phyloP scores from a whole-genome alignment of 2,888 invertebrate genomes.

The Drosophila yooni region DNA sequence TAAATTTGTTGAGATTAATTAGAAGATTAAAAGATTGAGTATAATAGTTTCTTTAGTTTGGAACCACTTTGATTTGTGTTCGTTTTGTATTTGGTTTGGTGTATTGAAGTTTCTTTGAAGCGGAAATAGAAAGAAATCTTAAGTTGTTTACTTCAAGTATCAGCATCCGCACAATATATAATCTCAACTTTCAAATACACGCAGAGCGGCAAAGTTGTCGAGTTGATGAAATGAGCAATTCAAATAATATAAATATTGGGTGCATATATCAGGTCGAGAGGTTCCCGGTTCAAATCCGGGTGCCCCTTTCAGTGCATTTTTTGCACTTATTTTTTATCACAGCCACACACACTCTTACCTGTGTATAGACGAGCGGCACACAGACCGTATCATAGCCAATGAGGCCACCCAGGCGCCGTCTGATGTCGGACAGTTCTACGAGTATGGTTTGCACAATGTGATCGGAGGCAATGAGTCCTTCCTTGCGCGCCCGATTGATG shows the following conservation, averaged over 20 bases:
- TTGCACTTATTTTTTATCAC: neutral
- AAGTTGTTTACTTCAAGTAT: neutral
- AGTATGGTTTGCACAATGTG: constrained; percentile 96
- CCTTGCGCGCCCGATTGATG: constrained; percentile 94
- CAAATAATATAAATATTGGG: constrained; percentile 31
- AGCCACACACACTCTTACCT: constrained; percentile 87
- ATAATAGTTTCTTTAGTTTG: neutral
- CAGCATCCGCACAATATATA: constrained; percentile 29
- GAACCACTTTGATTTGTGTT: neutral
- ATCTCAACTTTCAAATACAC: constrained; percentile 20
- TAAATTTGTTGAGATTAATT: constrained; percentile 19
- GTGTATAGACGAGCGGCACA: constrained; percentile 96
- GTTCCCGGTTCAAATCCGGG: constrained; percentile 79
- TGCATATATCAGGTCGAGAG: constrained; percentile 77
- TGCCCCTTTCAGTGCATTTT: constrained; percentile 54
- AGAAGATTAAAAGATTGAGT: neutral
- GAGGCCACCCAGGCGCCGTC: constrained; percentile 92
- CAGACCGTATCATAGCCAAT: constrained; percentile 97
- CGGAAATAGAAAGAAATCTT: neutral
- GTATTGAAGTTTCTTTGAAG: neutral
- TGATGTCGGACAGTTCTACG: constrained; percentile 94
- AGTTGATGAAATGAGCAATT: constrained; percentile 2
- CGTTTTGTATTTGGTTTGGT: neutral
- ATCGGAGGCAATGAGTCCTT: constrained; percentile 93
- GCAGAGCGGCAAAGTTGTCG: neutral